Evolutionary conservation across 2,888 invertebrate genomes (phyloP).

Genomic region (Phasia obesa): DNA sequence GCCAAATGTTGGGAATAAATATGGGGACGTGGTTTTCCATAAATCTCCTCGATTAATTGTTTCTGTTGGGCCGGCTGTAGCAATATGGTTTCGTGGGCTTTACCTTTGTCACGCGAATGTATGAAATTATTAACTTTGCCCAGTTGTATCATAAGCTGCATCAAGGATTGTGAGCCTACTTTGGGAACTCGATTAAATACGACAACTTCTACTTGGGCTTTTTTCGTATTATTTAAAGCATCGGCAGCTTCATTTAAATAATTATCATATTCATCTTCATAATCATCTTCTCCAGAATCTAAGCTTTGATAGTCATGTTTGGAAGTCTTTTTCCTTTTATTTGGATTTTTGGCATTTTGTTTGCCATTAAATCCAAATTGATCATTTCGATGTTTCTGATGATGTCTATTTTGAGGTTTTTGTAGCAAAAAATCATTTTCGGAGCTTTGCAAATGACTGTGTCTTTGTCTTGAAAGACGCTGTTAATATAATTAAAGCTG

Average conservation of each 20-base stretch:
- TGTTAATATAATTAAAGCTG: slow-evolving; percentile 28
- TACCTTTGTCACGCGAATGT: slow-evolving; percentile 88
- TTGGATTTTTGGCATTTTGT: slow-evolving; percentile 17
- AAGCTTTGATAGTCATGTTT: neutral
- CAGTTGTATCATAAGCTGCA: slow-evolving; percentile 90
- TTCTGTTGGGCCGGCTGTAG: slow-evolving; percentile 89
- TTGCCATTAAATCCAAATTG: too few species aligned
- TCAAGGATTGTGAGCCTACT: slow-evolving; percentile 94
- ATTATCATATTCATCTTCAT: slow-evolving; percentile 56
- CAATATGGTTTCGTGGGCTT: slow-evolving; percentile 91
- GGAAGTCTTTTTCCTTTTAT: neutral
- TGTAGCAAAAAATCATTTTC: neutral
- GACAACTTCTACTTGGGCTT: slow-evolving; percentile 85
- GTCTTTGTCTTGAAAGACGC: slow-evolving; percentile 20
- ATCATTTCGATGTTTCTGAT: slow-evolving; percentile 21
- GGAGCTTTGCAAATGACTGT: neutral
- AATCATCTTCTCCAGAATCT: slow-evolving; percentile 34
- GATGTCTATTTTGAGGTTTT: slow-evolving; percentile 47
- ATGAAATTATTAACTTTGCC: slow-evolving; percentile 80
- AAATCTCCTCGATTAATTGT: slow-evolving; percentile 86
- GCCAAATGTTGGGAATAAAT: slow-evolving; percentile 95
- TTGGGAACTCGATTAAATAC: slow-evolving; percentile 96
- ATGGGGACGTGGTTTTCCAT: slow-evolving; percentile 88
- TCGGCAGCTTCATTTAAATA: slow-evolving; percentile 73
- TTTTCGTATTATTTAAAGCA: slow-evolving; percentile 78